A percentile compares a stretch with the other conserved stretches of the same genome.
phyloP scores from a whole-genome alignment of 2,797 vertebrate genomes.

The Semotilus atromaculatus region DNA sequence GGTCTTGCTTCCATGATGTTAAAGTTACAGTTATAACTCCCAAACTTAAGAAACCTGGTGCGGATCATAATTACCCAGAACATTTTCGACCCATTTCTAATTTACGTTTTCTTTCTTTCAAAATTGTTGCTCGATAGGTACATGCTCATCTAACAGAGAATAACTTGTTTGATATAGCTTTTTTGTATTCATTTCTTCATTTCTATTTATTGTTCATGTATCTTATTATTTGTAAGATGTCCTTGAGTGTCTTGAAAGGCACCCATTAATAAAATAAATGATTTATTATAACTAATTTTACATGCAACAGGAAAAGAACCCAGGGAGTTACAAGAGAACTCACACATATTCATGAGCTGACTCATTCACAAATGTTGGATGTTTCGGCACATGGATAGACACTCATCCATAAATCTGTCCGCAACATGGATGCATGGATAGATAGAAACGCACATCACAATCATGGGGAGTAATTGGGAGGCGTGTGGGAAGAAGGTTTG shows the following conservation, averaged over 20 bases:
- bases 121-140: background rate
- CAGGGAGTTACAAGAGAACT: background rate
- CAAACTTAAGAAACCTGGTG: background rate
- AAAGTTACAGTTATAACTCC: too few relatives aligned
- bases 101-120: too few relatives aligned
- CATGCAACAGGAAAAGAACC: background rate
- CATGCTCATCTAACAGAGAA: background rate
- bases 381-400: constrained; percentile 8
- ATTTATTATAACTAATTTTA: background rate
- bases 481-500: constrained; percentile 27
- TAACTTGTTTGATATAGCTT: background rate
- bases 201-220: too few relatives aligned
- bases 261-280: too few relatives aligned
- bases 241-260: too few relatives aligned
- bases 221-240: too few relatives aligned
- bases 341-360: constrained; percentile 11
- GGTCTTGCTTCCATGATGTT: constrained; percentile 5
- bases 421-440: constrained; percentile 11
- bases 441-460: constrained; percentile 18
- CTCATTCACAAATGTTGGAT: constrained; percentile 1
- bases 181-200: too few relatives aligned
- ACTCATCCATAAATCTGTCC: constrained; percentile 16
- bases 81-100: too few relatives aligned
- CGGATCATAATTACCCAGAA: too few relatives aligned
- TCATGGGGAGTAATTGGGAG: constrained; percentile 23